A percentile compares a stretch with the other conserved stretches of the same genome.
These are phyloP conservation scores for Volucella inanis DNA, from an alignment of 2,888 invertebrate species.

Conservation along the genomic window DNA sequence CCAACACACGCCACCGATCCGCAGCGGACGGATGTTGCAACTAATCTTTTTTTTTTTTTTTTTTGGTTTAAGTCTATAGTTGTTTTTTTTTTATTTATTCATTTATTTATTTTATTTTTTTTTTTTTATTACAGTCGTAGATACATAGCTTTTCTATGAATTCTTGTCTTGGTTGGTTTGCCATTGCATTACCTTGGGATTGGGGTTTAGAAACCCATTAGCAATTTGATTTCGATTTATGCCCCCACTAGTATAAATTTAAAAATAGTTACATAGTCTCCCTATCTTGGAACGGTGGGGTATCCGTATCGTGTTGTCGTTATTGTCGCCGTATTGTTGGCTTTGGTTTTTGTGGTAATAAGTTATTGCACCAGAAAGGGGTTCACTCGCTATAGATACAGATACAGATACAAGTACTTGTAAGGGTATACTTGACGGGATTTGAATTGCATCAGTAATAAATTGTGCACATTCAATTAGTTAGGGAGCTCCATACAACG, in stretches of 20 bases:
- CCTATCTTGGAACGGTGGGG: no score
- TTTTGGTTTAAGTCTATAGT: conserved; percentile 6
- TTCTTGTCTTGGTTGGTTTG: conserved; percentile 51
- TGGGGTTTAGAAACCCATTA: conserved; percentile 64
- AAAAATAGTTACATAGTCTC: conserved; percentile 17
- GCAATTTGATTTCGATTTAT: conserved; percentile 56
- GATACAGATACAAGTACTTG: not conserved
- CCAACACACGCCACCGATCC: not conserved
- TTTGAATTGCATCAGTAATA: conserved; percentile 53
- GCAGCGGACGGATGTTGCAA: conserved; percentile 55
- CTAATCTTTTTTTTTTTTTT: conserved; percentile 26
- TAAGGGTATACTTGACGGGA: conserved; percentile 1
- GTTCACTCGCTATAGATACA: conserved; percentile 13
- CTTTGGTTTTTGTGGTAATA: conserved; percentile 54
- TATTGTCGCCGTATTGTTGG: conserved; percentile 1
- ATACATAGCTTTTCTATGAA: not conserved
- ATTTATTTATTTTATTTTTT: no score
- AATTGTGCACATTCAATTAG: conserved; percentile 32
- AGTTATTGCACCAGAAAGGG: conserved; percentile 61
- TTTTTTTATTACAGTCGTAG: not conserved
- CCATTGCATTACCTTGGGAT: conserved; percentile 43
- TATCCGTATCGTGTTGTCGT: conserved; percentile 37
- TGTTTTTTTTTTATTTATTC: not conserved
- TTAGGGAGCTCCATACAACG: conserved; percentile 1
- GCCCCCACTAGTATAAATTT: conserved; percentile 24